These are phyloP conservation scores for Diplolepis rosae DNA, from an alignment of 2,888 invertebrate species.

Conservation along the genomic window DNA sequence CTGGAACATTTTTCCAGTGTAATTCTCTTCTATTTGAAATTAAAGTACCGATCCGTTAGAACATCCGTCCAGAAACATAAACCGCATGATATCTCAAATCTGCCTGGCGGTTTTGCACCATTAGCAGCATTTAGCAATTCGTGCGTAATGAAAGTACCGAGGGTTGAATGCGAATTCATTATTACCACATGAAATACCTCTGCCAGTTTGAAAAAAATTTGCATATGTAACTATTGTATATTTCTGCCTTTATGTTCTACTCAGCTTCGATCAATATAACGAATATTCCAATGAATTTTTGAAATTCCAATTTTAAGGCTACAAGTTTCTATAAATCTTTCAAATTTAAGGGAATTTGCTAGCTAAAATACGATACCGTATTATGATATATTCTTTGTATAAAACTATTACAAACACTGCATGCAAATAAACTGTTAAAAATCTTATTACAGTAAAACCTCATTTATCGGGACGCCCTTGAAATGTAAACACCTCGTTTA, in stretches of 20 bases:
- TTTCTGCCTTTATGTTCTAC: background rate
- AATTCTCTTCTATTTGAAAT: conserved; percentile 28
- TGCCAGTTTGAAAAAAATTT: conserved; percentile 2
- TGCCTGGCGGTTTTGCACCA: conserved; percentile 31
- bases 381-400: no score
- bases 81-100: conserved; percentile 23
- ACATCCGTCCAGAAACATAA: conserved; percentile 20
- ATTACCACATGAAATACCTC: background rate
- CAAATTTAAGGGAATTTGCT: no score
- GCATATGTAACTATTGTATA: background rate
- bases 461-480: no score
- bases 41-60: conserved; percentile 23
- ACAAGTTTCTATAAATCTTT: no score
- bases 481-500: no score
- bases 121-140: conserved; percentile 34
- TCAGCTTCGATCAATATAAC: no score
- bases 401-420: no score
- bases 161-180: conserved; percentile 13
- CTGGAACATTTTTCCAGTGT: background rate
- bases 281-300: no score
- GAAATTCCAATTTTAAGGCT: background rate
- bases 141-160: conserved; percentile 24
- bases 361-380: no score
- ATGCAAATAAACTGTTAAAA: no score
- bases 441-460: no score